Percentiles rank a stretch among this genome's conserved stretches.
These are phyloP conservation scores for Labia minor DNA, from an alignment of 2,888 invertebrate genomes.

Conservation along the genomic window DNA sequence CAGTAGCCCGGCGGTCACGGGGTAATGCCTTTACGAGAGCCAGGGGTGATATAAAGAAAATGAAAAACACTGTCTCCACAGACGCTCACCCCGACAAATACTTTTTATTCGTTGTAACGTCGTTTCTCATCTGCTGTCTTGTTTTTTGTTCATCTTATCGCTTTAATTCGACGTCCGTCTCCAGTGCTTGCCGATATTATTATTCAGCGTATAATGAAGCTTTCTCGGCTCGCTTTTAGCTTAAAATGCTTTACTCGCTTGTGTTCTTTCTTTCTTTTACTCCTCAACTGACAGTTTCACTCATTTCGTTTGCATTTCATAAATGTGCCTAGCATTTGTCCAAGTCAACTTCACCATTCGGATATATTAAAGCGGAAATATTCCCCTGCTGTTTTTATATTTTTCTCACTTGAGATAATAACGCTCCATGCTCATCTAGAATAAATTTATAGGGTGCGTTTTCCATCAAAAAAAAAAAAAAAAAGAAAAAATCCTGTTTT, in stretches of 20 bases:
- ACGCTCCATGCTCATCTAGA: too few relatives aligned
- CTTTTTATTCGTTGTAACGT: conserved; percentile 18
- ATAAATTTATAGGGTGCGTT: too few relatives aligned
- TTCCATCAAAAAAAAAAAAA: too few relatives aligned
- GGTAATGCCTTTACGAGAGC: conserved; percentile 76
- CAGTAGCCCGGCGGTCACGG: conserved; percentile 51
- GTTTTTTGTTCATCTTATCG: conserved; percentile 15
- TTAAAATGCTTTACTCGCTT: not conserved
- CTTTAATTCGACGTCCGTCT: conserved; percentile 13
- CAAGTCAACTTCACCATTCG: not conserved
- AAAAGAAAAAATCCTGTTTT: too few relatives aligned
- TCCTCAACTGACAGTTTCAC: not conserved
- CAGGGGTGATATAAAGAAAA: conserved; percentile 81
- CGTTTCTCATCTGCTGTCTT: conserved; percentile 13
- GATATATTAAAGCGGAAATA: not conserved
- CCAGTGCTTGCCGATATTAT: not conserved
- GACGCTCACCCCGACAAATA: conserved; percentile 18
- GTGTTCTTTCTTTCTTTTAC: too few relatives aligned
- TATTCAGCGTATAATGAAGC: conserved; percentile 5
- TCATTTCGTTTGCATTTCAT: conserved; percentile 5
- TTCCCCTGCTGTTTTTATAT: not conserved
- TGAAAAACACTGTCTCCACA: conserved; percentile 68
- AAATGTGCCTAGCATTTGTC: not conserved
- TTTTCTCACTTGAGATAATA: not conserved
- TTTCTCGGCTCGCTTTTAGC: not conserved